Evolutionary conservation across 2,113 vertebrate species (phyloP), one percentile per base, ranked within the genome.

Genomic region (Bubo blakistoni): DNA sequence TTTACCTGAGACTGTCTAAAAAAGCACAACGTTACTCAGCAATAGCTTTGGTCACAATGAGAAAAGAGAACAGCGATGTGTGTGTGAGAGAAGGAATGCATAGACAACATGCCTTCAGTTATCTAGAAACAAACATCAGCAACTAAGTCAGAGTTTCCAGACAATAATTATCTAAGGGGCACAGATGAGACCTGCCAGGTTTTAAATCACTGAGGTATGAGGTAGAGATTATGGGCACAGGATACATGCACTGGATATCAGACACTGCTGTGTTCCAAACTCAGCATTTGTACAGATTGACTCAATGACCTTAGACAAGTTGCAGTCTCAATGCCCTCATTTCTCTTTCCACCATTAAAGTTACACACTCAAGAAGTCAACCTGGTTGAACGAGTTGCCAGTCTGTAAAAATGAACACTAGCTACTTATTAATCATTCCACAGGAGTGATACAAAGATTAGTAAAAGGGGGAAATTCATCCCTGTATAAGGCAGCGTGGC

Each of bases 131-230:
- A 92, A 86, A 55, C 24, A 76, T 3, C 0, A 0, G 10, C 71
- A 83, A 54, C 58, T 67, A 92, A 83, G 38, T 90, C 88, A 91
- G 49, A 96, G n/a, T 77, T 95, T 96, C 84, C 89, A 95, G 70
- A 91, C 46, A 76, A 55, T 29, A 72, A 38, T 26, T 65, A 94
- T 62, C 36, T 61, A 59, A 65, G 61, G 26, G 84, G 20, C 52
- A 91, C 27, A 82, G 38, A 81, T 22, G 40, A 90, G 54, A 90
- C 34, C 59, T 36, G 70, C 16, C 54, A 92, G 54, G 77, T 87
- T 93, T 95, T 86, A 92, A 95, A 80, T 82, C 92, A 73, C 66
- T 77, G 54, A 91, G n/a, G 54, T 76, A 92, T 91, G 86, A 94
- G 54, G 57, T 18, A 70, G 54, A 94, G 58, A 84, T 96, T 77